These are phyloP conservation scores for Auanema sp. DNA, from an alignment of 2,888 invertebrate genomes.

Conservation along the genomic window DNA sequence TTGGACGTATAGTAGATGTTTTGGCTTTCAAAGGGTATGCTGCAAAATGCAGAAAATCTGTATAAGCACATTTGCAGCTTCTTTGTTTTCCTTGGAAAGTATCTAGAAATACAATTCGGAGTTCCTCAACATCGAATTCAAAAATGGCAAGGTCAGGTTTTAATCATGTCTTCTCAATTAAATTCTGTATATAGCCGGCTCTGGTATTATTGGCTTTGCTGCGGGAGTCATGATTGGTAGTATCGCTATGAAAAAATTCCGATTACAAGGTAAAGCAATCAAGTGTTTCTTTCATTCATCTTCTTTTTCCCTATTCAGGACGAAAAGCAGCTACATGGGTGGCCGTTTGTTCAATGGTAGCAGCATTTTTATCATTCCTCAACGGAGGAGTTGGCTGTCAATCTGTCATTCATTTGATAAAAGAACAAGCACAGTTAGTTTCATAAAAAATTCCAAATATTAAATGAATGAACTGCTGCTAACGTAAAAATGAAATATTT, in stretches of 20 bases:
- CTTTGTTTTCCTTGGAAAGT: constrained; percentile 63
- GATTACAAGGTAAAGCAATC: constrained; percentile 45
- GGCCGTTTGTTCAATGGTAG: constrained; percentile 52
- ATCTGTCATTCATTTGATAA: constrained; percentile 56
- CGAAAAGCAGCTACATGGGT: constrained; percentile 56
- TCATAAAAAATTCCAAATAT: not conserved
- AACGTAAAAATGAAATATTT: not conserved
- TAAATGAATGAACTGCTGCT: not conserved
- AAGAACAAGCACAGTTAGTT: constrained; percentile 32
- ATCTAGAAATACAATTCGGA: constrained; percentile 63
- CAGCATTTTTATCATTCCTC: constrained; percentile 51
- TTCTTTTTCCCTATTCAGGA: too few species aligned
- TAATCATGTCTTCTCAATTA: too few species aligned
- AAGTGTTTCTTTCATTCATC: constrained; percentile 16
- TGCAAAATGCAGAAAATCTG: not conserved
- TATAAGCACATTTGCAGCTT: constrained; percentile 47
- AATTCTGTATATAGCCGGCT: constrained; percentile 34
- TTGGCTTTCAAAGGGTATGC: constrained; percentile 58
- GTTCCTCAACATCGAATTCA: constrained; percentile 61
- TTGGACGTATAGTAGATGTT: constrained; percentile 63
- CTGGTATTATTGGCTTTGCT: constrained; percentile 55
- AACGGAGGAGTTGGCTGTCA: constrained; percentile 61
- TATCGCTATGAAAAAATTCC: constrained; percentile 45
- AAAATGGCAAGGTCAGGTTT: constrained; percentile 25
- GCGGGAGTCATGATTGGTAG: constrained; percentile 48